phyloP scores from a whole-genome alignment of 2,797 vertebrate genomes.

The Prionace glauca region DNA sequence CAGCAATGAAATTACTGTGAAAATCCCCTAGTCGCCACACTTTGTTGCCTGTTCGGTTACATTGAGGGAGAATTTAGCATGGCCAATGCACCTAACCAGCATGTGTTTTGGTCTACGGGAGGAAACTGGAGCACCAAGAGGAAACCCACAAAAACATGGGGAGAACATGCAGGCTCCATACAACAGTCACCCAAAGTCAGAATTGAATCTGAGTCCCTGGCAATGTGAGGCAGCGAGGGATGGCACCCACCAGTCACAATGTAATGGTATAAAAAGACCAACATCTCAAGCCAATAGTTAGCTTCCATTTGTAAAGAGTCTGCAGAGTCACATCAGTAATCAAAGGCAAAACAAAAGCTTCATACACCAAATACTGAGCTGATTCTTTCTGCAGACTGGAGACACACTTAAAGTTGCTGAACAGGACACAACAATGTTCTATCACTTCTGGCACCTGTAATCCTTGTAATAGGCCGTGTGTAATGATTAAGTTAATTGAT shows the following conservation, averaged over 20 bases:
- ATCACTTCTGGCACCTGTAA: not conserved
- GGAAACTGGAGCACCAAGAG: too few relatives aligned
- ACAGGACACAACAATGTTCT: not conserved
- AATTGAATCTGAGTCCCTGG: too few relatives aligned
- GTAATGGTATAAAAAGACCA: not conserved
- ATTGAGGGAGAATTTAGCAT: too few relatives aligned
- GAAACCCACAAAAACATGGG: too few relatives aligned
- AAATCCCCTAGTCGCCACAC: too few relatives aligned
- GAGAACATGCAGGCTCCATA: too few relatives aligned
- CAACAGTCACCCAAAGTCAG: too few relatives aligned
- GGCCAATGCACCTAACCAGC: too few relatives aligned
- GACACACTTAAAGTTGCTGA: not conserved
- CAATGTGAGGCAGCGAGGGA: too few relatives aligned
- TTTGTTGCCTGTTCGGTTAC: too few relatives aligned
- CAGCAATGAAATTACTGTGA: too few relatives aligned
- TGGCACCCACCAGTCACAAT: not conserved
- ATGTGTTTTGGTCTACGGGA: too few relatives aligned
- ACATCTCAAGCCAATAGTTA: not conserved
- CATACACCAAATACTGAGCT: not conserved
- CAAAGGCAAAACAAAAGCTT: not conserved
- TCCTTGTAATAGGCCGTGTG: not conserved
- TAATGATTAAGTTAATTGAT: constrained; percentile 14
- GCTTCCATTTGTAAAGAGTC: not conserved
- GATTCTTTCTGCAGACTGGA: not conserved
- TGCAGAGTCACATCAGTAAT: not conserved